Conservation (phyloP, 2,888 invertebrate species). For the Gryllus longicercus region DNA sequence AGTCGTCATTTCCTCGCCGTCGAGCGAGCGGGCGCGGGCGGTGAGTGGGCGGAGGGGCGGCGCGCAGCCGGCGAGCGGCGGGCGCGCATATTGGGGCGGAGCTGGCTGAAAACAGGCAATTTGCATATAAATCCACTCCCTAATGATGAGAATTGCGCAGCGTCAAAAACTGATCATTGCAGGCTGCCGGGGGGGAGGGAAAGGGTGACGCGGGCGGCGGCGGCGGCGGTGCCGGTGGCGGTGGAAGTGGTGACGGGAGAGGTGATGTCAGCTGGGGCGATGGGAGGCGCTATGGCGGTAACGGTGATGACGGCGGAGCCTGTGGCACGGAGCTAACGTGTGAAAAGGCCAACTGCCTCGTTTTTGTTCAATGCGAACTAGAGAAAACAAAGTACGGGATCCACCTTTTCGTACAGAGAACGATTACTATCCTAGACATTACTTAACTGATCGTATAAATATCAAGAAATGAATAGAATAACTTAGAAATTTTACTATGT, state of each 20-base stretch:
- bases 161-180: slow-evolving; percentile 17
- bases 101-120: slow-evolving; percentile 17
- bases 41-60: not conserved
- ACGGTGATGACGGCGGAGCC: no score
- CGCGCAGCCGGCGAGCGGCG: not conserved
- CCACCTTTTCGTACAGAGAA: no score
- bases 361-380: no score
- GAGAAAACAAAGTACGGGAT: no score
- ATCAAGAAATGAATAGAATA: no score
- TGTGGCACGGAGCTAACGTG: no score
- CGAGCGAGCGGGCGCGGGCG: not conserved
- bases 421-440: no score
- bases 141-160: slow-evolving; percentile 8
- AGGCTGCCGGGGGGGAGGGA: not conserved
- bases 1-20: not conserved
- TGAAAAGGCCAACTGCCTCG: no score
- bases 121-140: slow-evolving; percentile 8
- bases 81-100: slow-evolving; percentile 2
- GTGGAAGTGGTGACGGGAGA: not conserved
- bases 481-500: no score
- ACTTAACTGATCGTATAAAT: no score
- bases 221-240: not conserved
- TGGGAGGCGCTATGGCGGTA: no score
- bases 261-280: no score
- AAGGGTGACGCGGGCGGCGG: not conserved